Percentiles rank a stretch among this genome's conserved stretches.
These are phyloP conservation scores for Iguana delicatissima DNA, from an alignment of 2,797 vertebrate genomes.

Conservation along the genomic window DNA sequence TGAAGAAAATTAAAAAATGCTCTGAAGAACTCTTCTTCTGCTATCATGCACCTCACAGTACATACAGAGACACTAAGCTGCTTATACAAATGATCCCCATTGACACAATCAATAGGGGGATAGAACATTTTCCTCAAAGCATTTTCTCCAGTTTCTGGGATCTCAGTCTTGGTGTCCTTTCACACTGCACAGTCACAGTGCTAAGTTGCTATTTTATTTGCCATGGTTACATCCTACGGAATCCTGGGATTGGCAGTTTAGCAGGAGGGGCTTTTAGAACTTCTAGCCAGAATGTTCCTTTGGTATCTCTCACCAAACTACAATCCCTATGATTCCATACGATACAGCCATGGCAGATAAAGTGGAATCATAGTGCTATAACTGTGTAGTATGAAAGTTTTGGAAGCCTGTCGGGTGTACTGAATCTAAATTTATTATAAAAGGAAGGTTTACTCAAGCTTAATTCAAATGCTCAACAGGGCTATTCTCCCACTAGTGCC, in stretches of 20 bases:
- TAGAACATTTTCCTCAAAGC: rapidly evolving
- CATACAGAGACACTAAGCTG: not conserved
- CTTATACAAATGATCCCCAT: not conserved
- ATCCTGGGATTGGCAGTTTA: not conserved
- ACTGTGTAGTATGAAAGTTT: too few species aligned
- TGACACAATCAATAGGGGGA: not conserved
- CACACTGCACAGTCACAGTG: too few species aligned
- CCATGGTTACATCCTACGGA: too few species aligned
- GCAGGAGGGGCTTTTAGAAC: too few species aligned
- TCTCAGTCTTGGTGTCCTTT: not conserved
- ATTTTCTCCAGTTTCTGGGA: not conserved
- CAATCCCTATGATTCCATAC: too few species aligned
- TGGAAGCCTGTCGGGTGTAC: not conserved
- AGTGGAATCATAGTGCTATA: too few species aligned
- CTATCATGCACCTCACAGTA: not conserved
- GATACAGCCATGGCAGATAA: too few species aligned
- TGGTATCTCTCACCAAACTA: too few species aligned
- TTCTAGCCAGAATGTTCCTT: too few species aligned
- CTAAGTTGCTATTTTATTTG: too few species aligned
- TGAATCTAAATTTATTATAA: not conserved
- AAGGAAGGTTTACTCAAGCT: rapidly evolving
- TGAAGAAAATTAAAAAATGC: not conserved
- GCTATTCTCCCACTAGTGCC: not conserved
- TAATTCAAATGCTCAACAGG: rapidly evolving
- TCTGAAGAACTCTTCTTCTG: not conserved